phyloP scores from a whole-genome alignment of 2,113 vertebrate species.

The Ceyx cyanopectus region DNA sequence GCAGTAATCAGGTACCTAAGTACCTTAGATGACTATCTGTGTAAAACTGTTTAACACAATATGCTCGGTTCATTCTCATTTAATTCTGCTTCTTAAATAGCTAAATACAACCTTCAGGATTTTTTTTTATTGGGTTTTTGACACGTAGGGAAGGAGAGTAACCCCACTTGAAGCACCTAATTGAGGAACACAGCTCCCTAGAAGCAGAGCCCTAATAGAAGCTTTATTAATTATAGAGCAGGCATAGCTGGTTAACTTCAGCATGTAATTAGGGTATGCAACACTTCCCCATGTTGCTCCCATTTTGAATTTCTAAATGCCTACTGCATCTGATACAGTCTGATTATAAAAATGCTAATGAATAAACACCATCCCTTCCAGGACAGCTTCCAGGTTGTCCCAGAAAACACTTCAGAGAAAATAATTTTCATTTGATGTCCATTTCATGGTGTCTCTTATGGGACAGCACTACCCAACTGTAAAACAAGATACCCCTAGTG shows the following conservation, averaged over 20 bases:
- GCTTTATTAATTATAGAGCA: neutral
- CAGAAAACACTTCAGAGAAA: neutral
- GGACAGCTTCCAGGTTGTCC: neutral
- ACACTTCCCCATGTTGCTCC: neutral
- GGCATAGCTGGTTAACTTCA: neutral
- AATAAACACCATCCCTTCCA: neutral
- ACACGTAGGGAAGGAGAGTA: neutral
- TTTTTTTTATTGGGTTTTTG: neutral
- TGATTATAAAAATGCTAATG: neutral
- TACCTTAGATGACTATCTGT: slow-evolving; percentile 14
- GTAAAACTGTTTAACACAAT: slow-evolving; percentile 17
- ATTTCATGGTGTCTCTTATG: neutral
- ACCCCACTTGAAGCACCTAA: neutral
- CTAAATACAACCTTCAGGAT: neutral
- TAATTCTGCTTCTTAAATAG: slow-evolving; percentile 8
- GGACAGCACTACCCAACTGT: neutral
- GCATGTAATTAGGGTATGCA: neutral
- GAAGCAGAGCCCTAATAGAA: neutral
- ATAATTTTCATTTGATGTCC: neutral
- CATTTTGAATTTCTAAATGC: neutral
- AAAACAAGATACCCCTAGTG: neutral
- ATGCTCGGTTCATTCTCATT: neutral
- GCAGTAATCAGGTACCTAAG: slow-evolving; percentile 23
- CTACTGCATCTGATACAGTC: neutral
- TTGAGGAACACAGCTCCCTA: neutral